Percentiles rank a stretch among this genome's conserved stretches.
These are phyloP conservation scores for Arnoldichthys spilopterus DNA, from an alignment of 2,797 vertebrate genomes.

Conservation along the genomic window DNA sequence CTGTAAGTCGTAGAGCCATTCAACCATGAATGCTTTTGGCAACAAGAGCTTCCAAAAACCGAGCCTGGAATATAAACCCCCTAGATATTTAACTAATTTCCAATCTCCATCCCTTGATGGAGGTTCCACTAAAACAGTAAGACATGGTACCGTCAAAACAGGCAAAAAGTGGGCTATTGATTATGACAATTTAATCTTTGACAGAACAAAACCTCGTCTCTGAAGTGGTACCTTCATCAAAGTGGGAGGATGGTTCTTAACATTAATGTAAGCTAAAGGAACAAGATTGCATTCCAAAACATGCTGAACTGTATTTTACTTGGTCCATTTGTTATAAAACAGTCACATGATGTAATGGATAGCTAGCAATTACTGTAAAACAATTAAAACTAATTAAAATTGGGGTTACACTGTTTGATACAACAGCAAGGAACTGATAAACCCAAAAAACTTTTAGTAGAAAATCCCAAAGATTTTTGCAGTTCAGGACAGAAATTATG, in stretches of 20 bases:
- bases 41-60: slow-evolving; percentile 25
- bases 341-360: no score
- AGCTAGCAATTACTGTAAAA: no score
- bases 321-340: no score
- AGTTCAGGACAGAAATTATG: not conserved
- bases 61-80: not conserved
- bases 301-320: no score
- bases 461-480: not conserved
- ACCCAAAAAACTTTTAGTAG: no score
- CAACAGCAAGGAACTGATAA: no score
- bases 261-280: not conserved
- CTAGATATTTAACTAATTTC: slow-evolving; percentile 44
- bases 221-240: not conserved
- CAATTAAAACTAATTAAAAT: no score
- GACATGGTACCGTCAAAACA: no score
- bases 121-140: not conserved
- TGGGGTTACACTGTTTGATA: no score
- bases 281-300: not conserved
- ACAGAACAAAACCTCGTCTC: no score
- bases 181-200: no score
- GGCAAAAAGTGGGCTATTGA: no score
- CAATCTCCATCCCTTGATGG: not conserved
- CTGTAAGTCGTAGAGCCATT: slow-evolving; percentile 47
- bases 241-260: not conserved
- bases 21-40: slow-evolving; percentile 54